Conservation (phyloP, 2,113 vertebrate genomes). For the Coregonus clupeaformis region DNA sequence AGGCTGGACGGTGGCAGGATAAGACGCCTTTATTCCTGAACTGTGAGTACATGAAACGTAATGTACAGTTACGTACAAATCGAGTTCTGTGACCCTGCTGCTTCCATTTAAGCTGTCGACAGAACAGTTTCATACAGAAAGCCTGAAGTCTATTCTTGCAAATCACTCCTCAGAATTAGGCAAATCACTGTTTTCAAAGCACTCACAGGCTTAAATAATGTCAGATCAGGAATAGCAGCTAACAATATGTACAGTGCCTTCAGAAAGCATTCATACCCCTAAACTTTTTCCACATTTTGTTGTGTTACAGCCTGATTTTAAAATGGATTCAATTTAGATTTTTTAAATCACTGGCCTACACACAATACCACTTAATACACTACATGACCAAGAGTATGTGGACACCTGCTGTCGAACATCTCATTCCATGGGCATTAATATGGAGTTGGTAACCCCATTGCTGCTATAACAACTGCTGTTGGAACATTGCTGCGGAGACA, state of each 20-base stretch:
- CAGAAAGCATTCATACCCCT: background rate
- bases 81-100: background rate
- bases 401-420: no score
- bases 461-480: no score
- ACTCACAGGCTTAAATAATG: constrained; percentile 37
- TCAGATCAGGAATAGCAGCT: constrained; percentile 47
- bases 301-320: no score
- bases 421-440: no score
- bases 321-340: no score
- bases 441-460: no score
- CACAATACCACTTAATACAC: no score
- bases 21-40: background rate
- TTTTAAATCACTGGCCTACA: no score
- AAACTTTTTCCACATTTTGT: no score
- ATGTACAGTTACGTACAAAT: no score
- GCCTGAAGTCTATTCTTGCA: constrained; percentile 4
- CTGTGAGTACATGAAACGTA: background rate
- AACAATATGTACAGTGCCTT: constrained; percentile 33
- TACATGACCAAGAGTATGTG: no score
- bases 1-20: background rate
- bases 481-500: no score
- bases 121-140: constrained; percentile 2
- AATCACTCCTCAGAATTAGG: constrained; percentile 3
- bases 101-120: constrained; percentile 6
- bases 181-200: constrained; percentile 26